These are phyloP conservation scores for Yponomeuta malinellus DNA, from an alignment of 2,888 invertebrate genomes.

Conservation along the genomic window DNA sequence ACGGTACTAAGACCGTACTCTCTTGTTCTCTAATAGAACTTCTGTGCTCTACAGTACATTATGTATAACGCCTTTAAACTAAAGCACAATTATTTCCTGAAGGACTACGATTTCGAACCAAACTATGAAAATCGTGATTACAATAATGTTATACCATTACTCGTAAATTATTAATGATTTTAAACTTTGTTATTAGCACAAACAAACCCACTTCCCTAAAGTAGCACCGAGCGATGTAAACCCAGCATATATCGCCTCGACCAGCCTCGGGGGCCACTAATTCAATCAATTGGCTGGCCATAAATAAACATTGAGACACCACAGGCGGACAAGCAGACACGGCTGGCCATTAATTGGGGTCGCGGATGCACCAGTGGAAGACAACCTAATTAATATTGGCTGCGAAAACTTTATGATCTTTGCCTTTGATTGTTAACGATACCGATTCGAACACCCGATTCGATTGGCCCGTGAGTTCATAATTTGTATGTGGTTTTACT, in stretches of 20 bases:
- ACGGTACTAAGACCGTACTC: too few species aligned
- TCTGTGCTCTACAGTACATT: too few species aligned
- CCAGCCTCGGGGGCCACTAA: conserved; percentile 68
- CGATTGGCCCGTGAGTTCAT: background rate
- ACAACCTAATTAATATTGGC: conserved; percentile 13
- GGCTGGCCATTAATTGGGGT: conserved; percentile 61
- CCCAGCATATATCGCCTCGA: conserved; percentile 17
- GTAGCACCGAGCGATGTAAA: background rate
- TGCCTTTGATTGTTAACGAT: conserved; percentile 11
- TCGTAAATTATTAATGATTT: too few species aligned
- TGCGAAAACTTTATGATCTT: conserved; percentile 17
- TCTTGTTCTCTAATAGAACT: too few species aligned
- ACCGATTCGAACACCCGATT: background rate
- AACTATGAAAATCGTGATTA: too few species aligned
- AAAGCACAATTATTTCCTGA: too few species aligned
- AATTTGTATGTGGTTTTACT: too few species aligned
- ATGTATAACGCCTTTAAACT: too few species aligned
- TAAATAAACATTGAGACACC: conserved; percentile 48
- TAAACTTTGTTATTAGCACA: too few species aligned
- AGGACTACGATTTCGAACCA: too few species aligned
- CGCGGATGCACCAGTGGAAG: conserved; percentile 7
- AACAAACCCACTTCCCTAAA: background rate
- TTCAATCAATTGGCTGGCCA: conserved; percentile 71
- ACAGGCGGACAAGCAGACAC: conserved; percentile 48
- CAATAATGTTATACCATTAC: too few species aligned